Base-by-base conservation (phyloP, 2,888 invertebrate genomes). In the Phragmatobia fuliginosa region DNA sequence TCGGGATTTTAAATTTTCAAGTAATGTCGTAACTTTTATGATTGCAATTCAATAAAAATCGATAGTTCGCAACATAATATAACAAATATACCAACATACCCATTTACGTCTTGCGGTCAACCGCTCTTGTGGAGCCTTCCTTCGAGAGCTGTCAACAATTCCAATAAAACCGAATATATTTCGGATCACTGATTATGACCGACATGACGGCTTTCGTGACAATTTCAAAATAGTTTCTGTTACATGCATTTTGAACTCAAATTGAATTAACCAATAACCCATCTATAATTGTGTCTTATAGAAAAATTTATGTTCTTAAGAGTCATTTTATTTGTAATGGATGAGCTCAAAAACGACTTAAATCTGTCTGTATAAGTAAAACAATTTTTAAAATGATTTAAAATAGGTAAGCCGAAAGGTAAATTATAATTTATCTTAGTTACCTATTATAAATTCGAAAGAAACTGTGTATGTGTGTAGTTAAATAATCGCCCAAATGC, bases 161-260 rank as follows among this genome's bases (percentile, higher is more conserved):
- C 21, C 69, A 69, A 69, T 69, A 69, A 56, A 69, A 65, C 28
- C 31, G 25, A 61, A 60, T 69, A 52, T 45, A 58, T 32, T 28
- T n/a, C 65, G 65, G 64, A 38, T 69, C 60, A 65, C 59, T 65
- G 65, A n/a, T 41, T 62, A n/a, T 18, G n/a, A 0, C 25, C 38
- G 5, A 16, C 63, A 32, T n/a, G 45, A 21, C 31, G 52, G 25
- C 52, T 21, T 10, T 25, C 21, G 1, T 7, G 32, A 18, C 32
- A 21, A 59, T 10, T 32, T 21, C 59, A 32, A 59, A 59, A 28
- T 56, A 16, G 28, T 25, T 56, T 14, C 1, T 11, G 52, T 56
- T 25, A 56, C 6, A 56, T 56, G 52, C 28, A 28, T 28, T 25
- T 28, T 14, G 28, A 11, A 28, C 28, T 11, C 52, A 16, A 56